phyloP scores from a whole-genome alignment of 2,888 invertebrate genomes.

The Xanthostigma xanthostigma region DNA sequence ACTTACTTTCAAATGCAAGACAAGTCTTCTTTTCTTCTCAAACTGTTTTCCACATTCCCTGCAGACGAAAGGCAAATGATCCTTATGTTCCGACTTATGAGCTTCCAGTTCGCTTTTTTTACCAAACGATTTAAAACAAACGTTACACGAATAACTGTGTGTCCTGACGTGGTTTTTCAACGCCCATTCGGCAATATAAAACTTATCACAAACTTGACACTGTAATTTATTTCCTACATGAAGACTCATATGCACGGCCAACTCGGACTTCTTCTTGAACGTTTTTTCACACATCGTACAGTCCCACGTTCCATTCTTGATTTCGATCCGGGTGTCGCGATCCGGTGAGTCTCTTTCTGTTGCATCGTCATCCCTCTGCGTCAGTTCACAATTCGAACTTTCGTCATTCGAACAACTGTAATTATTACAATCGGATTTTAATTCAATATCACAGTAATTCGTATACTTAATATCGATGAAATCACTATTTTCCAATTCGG shows the following conservation, averaged over 20 bases:
- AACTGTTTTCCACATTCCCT: constrained; percentile 15
- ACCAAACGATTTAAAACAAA: constrained; percentile 1
- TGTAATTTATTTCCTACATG: background rate
- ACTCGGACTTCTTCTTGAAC: no score
- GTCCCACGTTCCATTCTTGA: no score
- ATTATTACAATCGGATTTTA: no score
- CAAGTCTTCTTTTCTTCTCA: constrained; percentile 14
- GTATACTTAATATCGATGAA: no score
- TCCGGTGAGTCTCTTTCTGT: background rate
- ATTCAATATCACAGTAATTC: no score
- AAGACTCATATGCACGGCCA: no score
- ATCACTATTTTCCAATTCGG: background rate
- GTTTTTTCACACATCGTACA: no score
- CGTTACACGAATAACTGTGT: constrained; percentile 1
- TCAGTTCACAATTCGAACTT: background rate
- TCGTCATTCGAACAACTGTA: no score
- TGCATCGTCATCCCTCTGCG: background rate
- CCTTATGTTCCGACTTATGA: constrained; percentile 11
- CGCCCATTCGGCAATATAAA: constrained; percentile 1
- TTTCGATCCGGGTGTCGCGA: no score
- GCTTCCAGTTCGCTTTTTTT: constrained; percentile 4
- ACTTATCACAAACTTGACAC: constrained; percentile 2
- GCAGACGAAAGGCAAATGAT: constrained; percentile 15
- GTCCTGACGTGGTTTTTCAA: background rate
- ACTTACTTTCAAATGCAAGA: constrained; percentile 13